Percentiles rank a stretch among this genome's conserved stretches.
Evolutionary conservation across 2,888 invertebrate species (phyloP).

Genomic region (Elegia similella): DNA sequence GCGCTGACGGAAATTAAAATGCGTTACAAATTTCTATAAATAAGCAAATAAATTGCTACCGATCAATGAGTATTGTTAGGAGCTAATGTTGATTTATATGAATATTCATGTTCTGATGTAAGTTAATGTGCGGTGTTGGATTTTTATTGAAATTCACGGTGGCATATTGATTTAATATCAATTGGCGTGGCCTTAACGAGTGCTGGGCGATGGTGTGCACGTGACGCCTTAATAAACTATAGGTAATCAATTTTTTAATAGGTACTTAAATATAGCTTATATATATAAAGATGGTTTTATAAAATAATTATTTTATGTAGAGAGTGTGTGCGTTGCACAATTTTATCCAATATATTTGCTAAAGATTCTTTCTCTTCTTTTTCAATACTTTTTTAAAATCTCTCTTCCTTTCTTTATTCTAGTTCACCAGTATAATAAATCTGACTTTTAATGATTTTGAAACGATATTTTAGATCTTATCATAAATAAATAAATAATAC

Average conservation of each 20-base stretch:
- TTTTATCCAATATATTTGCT: no score
- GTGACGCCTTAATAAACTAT: constrained; percentile 25
- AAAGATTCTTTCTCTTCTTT: no score
- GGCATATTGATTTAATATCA: constrained; percentile 44
- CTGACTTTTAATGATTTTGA: no score
- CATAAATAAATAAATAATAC: no score
- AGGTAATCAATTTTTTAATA: neutral
- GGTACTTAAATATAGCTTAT: no score
- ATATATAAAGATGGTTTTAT: no score
- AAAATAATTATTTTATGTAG: no score
- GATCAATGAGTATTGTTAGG: constrained; percentile 72
- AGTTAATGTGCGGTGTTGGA: constrained; percentile 49
- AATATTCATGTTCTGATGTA: constrained; percentile 74
- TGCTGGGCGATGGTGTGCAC: constrained; percentile 24
- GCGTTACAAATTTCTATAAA: constrained; percentile 79
- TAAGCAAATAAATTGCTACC: constrained; percentile 77
- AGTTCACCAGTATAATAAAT: no score
- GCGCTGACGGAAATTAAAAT: constrained; percentile 56
- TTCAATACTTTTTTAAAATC: no score
- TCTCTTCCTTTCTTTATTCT: no score
- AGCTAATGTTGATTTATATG: constrained; percentile 77
- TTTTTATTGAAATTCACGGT: constrained; percentile 49
- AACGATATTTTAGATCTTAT: no score
- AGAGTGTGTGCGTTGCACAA: no score
- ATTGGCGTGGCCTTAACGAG: constrained; percentile 43